Base-by-base conservation (phyloP, 2,888 invertebrate species). In the Latrodectus elegans region DNA sequence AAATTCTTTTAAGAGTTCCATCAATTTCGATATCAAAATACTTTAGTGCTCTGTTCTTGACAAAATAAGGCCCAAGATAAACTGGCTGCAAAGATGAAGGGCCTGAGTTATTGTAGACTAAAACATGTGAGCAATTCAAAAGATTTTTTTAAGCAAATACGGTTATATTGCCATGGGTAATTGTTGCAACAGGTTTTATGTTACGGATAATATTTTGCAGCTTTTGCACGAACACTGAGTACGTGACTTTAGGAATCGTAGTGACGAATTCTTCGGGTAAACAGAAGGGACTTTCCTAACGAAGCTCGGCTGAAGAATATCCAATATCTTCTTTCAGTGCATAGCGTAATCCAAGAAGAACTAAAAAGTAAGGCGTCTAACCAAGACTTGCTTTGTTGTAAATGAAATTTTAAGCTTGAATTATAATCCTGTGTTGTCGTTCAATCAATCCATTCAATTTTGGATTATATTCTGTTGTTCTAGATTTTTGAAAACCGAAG, bases 401-500 rank as follows among this genome's bases (percentile, higher is more conserved):
- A 64, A 80, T 80, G 80, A 8, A 55, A 71, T 51, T 60, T 72
- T n/a, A 80, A 64, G 64, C 78, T 78, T 17, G 78, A n/a, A n/a
- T n/a, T n/a, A n/a, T n/a, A n/a, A n/a, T n/a, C n/a, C 38, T 65
- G 76, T 76, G 76, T 67, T 76, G 64, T 51, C 55, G 9, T 51
- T 76, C 65, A 65, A 76, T n/a, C n/a, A n/a, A n/a, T n/a, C 26
- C 26, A 26, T 78, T 78, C 52, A 12, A 67, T 17, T 78, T 51
- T 68, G 67, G 78, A 68, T 78, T 49, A n/a, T 68, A 78, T 17
- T 49, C 78, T 17, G 89, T 90, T 10, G 91, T 91, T 67, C 90
- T 89, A 8, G 91, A 52, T 75, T 90, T 90, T 17, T 89, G 79
- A 12, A 91, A 91, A 0, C 89, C 79, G 22, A 92, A 77, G 12